phyloP scores from a whole-genome alignment of 1,140 invertebrate species.

The Drosophila nigrodunni region DNA sequence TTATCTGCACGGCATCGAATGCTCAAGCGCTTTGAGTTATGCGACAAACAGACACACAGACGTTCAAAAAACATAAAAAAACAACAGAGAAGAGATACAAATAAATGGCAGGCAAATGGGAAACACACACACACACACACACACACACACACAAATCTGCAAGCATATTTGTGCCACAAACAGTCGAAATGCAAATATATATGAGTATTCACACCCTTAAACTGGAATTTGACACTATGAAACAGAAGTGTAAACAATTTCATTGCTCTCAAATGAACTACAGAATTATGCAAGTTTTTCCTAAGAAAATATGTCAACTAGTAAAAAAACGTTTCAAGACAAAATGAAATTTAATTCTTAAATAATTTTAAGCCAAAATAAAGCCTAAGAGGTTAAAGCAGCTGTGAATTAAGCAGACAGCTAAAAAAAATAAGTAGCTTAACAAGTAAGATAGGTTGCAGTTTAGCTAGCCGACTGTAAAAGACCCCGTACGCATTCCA shows the following conservation, averaged over 20 bases:
- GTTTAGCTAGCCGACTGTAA: too few species aligned
- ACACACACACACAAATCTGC: conserved; percentile 4
- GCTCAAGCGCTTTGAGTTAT: conserved; percentile 79
- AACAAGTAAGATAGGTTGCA: too few species aligned
- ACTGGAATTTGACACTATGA: conserved; percentile 9
- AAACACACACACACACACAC: conserved; percentile 41
- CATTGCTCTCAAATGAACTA: conserved; percentile 1
- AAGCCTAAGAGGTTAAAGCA: too few species aligned
- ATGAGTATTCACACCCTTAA: not conserved
- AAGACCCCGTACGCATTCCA: too few species aligned
- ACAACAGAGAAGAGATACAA: conserved; percentile 33
- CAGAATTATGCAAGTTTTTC: not conserved
- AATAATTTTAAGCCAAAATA: too few species aligned
- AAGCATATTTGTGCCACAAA: conserved; percentile 8
- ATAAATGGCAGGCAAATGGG: conserved; percentile 74
- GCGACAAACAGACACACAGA: conserved; percentile 69
- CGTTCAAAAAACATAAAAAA: conserved; percentile 74
- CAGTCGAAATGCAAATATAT: conserved; percentile 4
- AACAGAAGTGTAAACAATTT: conserved; percentile 11
- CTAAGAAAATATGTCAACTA: not conserved
- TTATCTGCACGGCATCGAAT: conserved; percentile 75
- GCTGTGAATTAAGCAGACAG: too few species aligned
- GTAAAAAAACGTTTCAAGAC: too few species aligned
- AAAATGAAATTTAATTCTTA: too few species aligned
- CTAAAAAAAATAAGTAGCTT: too few species aligned